Base-by-base conservation (phyloP, 2,797 vertebrate genomes). In the Sebastiscus tertius region DNA sequence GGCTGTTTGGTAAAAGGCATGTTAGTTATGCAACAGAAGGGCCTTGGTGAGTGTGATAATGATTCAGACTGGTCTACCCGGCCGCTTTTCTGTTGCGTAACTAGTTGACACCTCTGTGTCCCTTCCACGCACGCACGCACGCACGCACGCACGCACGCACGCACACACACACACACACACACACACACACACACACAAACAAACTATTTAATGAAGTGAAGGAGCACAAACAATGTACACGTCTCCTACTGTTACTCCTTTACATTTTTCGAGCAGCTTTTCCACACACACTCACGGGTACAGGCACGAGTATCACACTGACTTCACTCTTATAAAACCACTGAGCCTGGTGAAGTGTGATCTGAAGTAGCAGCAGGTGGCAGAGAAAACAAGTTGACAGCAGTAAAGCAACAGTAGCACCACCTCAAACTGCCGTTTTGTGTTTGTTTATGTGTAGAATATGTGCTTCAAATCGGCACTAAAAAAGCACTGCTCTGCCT, bases 81-180 rank as follows among this genome's bases (percentile, higher is more conserved):
- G 80, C 77, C 39, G 69, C 70, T 82, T 88, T 66, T 85, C 77
- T 82, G 66, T 92, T 93, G 75, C 87, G 77, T 92, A 93, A 93
- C 87, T 76, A 34, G 75, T 69, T 85, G 87, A 88, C 87, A 88
- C 87, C 88, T 88, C 75, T 63, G 29, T 83, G 82, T 92, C 85
- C 68, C 80, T 80, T 86, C 18, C 77, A 62, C 74, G 69, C 61
- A 8, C 80, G 67, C 74, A 70, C 64, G 27, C 72, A 72, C 20
- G 75, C 63, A 63, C 39, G 46, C 76, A 70, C n/a, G 74, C 71
- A 60, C 36, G 69, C 68, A 60, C 36, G 29, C 73, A 74, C 75
- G 75, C 18, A 78, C 64, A 65, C 36, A 34, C 75, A 77, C 39
- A 7, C 42, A 6, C 42, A 2, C 39, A 14, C 42, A 6, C 42